phyloP scores from a whole-genome alignment of 2,888 invertebrate species.

The Hartigia nigra region DNA sequence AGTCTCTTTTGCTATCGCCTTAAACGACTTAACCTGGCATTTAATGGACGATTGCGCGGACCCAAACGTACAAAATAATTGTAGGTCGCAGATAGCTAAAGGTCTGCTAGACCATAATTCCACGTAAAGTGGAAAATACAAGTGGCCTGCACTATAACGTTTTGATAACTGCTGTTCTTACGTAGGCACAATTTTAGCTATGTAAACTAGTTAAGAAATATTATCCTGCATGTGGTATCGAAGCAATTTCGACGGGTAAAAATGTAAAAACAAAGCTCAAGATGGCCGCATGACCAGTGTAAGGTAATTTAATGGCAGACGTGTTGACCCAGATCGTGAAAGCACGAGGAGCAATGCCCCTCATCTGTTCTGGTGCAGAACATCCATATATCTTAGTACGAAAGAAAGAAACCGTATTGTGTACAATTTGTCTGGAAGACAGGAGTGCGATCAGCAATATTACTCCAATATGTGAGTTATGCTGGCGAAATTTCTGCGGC shows the following conservation, averaged over 20 bases:
- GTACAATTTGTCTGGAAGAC: not conserved
- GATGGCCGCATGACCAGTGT: not conserved
- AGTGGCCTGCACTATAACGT: no score
- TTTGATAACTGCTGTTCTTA: no score
- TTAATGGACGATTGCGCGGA: no score
- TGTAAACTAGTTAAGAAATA: not conserved
- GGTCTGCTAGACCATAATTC: no score
- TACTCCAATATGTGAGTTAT: not conserved
- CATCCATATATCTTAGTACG: not conserved
- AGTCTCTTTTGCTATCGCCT: not conserved
- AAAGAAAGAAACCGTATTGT: not conserved
- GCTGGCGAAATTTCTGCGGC: not conserved
- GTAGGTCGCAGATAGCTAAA: no score
- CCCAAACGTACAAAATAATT: no score
- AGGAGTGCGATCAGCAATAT: not conserved
- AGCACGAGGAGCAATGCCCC: not conserved
- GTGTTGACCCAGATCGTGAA: not conserved
- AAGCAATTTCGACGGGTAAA: not conserved
- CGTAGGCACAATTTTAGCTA: not conserved
- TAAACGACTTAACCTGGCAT: no score
- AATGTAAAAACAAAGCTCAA: not conserved
- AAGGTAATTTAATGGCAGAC: not conserved
- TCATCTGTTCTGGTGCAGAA: not conserved
- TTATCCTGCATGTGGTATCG: not conserved
- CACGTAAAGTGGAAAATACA: not conserved